These are phyloP conservation scores for Dinocampus coccinellae DNA, from an alignment of 2,888 invertebrate species.

Conservation along the genomic window DNA sequence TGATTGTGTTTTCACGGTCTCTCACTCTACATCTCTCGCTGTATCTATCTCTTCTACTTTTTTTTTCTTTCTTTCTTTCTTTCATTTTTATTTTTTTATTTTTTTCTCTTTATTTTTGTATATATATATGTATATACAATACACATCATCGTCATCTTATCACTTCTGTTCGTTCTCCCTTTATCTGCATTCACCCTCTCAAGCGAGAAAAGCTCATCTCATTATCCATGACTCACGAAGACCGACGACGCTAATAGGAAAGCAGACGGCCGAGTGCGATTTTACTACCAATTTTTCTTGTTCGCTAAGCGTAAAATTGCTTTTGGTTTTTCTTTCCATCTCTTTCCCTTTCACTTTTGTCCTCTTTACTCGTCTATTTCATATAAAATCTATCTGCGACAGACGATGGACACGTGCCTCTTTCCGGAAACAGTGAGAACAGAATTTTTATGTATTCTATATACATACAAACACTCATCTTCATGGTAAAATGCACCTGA, in stretches of 20 bases:
- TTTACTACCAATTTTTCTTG: constrained; percentile 53
- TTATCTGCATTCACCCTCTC: constrained; percentile 1
- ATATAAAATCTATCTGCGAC: constrained; percentile 11
- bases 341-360: constrained; percentile 36
- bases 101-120: not conserved
- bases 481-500: constrained; percentile 49
- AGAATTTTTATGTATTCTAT: constrained; percentile 1
- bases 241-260: constrained; percentile 39
- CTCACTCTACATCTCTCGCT: not conserved
- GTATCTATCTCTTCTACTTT: no score
- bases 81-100: no score
- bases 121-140: not conserved
- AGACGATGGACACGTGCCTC: not conserved
- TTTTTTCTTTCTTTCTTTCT: no score
- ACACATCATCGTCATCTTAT: not conserved
- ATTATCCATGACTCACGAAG: constrained; percentile 39
- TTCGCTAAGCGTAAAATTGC: constrained; percentile 54
- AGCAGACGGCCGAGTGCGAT: constrained; percentile 30
- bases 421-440: not conserved
- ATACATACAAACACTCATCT: constrained; percentile 34
- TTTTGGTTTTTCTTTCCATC: constrained; percentile 38
- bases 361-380: not conserved
- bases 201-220: constrained; percentile 39
- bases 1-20: constrained; percentile 10
- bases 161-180: not conserved